A percentile compares a stretch with the other conserved stretches of the same genome.
These are phyloP conservation scores for Athene noctua DNA, from an alignment of 2,113 vertebrate species.

Conservation along the genomic window DNA sequence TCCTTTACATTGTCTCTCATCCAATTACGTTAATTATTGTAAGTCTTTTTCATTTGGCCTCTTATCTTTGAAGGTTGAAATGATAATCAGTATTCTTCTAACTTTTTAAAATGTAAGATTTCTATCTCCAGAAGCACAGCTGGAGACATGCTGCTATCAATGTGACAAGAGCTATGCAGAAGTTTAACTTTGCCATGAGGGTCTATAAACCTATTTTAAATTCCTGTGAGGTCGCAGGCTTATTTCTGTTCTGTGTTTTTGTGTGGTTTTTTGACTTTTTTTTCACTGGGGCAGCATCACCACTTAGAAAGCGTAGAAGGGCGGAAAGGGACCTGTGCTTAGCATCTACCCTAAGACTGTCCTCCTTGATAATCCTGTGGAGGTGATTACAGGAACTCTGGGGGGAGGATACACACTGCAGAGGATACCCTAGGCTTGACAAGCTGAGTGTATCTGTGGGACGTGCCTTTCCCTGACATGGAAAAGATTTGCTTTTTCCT, in stretches of 20 bases:
- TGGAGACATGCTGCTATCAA: not conserved
- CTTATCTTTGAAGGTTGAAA: not conserved
- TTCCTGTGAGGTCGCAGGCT: not conserved
- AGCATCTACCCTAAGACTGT: not conserved
- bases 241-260: not conserved
- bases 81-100: not conserved
- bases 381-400: not conserved
- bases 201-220: not conserved
- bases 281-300: not conserved
- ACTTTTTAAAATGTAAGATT: not conserved
- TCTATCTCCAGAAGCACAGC: not conserved
- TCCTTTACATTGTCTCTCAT: not conserved
- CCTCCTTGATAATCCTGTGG: not conserved
- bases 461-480: not conserved
- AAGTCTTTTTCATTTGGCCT: not conserved
- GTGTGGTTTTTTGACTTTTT: not conserved
- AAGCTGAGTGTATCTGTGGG: not conserved
- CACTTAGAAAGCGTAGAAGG: not conserved
- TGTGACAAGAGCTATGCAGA: not conserved
- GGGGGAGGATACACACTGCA: not conserved
- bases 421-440: not conserved
- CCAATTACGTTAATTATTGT: not conserved
- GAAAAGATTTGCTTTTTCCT: not conserved
- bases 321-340: not conserved
- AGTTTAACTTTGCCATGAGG: not conserved